Evolutionary conservation across 2,113 vertebrate species (phyloP).

Genomic region (Otolemur garnettii): DNA sequence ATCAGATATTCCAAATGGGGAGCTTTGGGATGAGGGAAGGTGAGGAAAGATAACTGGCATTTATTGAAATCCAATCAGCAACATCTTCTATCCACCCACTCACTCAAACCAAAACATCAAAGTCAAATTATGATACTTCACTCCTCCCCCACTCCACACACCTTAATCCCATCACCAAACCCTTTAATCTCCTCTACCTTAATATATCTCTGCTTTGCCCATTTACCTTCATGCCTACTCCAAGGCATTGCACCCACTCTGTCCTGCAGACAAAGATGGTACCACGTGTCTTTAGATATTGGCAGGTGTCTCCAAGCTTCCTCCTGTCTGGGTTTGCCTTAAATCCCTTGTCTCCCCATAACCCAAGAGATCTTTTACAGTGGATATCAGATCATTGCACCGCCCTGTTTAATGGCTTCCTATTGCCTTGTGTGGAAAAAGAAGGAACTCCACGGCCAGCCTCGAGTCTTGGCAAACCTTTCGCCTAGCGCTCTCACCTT

Average conservation of each 20-base stretch:
- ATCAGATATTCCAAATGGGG: neutral
- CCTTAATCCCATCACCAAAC: neutral
- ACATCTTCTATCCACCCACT: neutral
- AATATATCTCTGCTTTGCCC: neutral
- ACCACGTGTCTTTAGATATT: neutral
- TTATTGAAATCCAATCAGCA: neutral
- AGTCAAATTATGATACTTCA: neutral
- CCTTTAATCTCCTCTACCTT: neutral
- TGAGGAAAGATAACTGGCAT: neutral
- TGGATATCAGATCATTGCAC: neutral
- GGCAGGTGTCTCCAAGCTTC: neutral
- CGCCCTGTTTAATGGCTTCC: constrained; percentile 58
- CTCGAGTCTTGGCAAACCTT: neutral
- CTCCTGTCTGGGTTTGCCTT: neutral
- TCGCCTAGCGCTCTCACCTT: neutral
- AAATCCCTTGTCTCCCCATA: neutral
- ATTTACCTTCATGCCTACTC: neutral
- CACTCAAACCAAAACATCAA: neutral
- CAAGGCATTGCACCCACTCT: fast-evolving
- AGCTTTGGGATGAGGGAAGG: neutral
- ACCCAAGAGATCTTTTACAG: neutral
- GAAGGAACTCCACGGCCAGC: neutral
- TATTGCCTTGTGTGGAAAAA: constrained; percentile 17
- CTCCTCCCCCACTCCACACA: neutral
- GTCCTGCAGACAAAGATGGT: neutral